A percentile compares a stretch with the other conserved stretches of the same genome.
These are phyloP conservation scores for Hippocampus barbouri DNA, from an alignment of 2,113 vertebrate species.

Conservation along the genomic window DNA sequence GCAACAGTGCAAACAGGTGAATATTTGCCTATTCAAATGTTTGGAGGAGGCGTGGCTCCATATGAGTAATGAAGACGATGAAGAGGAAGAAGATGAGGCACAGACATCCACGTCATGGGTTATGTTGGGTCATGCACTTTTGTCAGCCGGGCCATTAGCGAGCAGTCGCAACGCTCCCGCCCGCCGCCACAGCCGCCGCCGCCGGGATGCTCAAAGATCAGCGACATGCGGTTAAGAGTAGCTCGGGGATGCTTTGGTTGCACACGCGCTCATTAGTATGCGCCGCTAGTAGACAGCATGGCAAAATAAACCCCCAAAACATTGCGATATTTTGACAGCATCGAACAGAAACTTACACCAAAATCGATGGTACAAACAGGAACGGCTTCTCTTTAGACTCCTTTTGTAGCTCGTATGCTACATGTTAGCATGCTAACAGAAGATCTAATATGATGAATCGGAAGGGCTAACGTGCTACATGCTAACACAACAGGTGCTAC, in stretches of 20 bases:
- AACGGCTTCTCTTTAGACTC: not conserved
- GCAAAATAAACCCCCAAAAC: not conserved
- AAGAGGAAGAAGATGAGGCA: not conserved
- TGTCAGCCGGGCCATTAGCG: not conserved
- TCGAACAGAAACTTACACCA: not conserved
- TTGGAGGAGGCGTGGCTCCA: not conserved
- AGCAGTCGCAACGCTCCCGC: not conserved
- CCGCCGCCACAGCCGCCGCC: not conserved
- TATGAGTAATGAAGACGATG: not conserved
- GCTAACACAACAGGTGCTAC: not conserved
- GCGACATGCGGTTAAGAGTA: slow-evolving; percentile 13
- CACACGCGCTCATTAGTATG: not conserved
- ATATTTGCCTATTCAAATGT: not conserved
- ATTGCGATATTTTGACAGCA: not conserved
- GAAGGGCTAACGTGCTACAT: not conserved
- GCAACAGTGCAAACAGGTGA: not conserved
- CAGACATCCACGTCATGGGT: not conserved
- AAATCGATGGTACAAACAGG: not conserved
- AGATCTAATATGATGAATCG: not conserved
- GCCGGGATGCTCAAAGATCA: slow-evolving; percentile 3
- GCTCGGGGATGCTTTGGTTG: not conserved
- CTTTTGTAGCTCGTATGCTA: no score
- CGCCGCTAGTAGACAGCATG: not conserved
- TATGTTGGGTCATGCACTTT: not conserved
- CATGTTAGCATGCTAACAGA: no score